phyloP scores from a whole-genome alignment of 2,797 vertebrate species.

The Mus minutoides region DNA sequence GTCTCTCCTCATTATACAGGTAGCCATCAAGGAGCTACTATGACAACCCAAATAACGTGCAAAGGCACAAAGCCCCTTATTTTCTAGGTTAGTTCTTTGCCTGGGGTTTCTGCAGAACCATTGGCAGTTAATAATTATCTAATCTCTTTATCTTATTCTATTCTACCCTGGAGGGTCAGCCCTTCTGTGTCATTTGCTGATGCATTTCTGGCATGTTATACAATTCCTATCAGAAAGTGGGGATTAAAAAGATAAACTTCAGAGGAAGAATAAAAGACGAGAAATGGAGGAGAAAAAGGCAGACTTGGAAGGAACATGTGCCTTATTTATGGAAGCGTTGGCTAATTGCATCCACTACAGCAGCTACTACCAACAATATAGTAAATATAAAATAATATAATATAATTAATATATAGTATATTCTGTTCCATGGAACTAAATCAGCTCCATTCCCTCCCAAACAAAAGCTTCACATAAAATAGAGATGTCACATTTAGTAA shows the following conservation, averaged over 20 bases:
- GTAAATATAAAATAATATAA: neutral
- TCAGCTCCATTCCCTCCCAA: neutral
- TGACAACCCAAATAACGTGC: fast-evolving
- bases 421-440: neutral
- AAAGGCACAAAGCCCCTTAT: neutral
- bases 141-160: neutral
- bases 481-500: neutral
- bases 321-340: neutral
- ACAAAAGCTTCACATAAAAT: neutral
- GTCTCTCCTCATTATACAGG: neutral
- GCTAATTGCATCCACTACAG: neutral
- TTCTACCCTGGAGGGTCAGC: neutral
- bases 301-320: neutral
- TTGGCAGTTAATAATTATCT: neutral
- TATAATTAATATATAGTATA: neutral
- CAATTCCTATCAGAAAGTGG: neutral
- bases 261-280: neutral
- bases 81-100: neutral
- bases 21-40: neutral
- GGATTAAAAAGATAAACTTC: neutral
- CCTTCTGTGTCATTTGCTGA: neutral
- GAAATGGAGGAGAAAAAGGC: neutral
- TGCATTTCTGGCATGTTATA: neutral
- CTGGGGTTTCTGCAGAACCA: neutral
- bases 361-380: neutral